These are phyloP conservation scores for Gymnocephalus cernua DNA, from an alignment of 2,113 vertebrate species.

Conservation along the genomic window DNA sequence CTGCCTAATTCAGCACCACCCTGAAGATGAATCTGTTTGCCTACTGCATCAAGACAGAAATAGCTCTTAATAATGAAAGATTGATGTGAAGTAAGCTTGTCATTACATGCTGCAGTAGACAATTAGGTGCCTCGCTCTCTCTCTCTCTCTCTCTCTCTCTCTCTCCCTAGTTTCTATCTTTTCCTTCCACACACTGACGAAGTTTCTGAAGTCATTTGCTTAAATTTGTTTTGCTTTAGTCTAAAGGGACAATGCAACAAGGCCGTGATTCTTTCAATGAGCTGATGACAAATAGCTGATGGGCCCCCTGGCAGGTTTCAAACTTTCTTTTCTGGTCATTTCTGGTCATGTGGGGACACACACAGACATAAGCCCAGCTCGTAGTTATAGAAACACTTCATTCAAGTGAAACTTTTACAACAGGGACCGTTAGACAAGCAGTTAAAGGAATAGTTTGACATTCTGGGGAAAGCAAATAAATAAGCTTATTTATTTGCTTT, in stretches of 20 bases:
- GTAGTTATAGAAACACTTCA: conserved; percentile 10
- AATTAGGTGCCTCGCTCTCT: conserved; percentile 82
- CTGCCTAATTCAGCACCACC: conserved; percentile 46
- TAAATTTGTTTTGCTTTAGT: conserved; percentile 41
- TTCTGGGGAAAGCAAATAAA: background rate
- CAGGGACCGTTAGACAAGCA: background rate
- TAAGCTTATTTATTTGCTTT: background rate
- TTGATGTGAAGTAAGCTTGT: conserved; percentile 85
- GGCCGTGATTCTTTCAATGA: conserved; percentile 22
- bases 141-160: conserved; percentile 43
- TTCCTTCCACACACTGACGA: conserved; percentile 31
- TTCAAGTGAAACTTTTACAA: conserved; percentile 13
- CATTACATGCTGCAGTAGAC: conserved; percentile 86
- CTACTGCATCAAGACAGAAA: conserved; percentile 77
- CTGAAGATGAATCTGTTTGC: conserved; percentile 57
- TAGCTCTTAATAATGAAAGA: conserved; percentile 87
- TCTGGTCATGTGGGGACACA: conserved; percentile 38
- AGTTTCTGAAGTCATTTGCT: conserved; percentile 46
- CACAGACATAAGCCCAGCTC: conserved; percentile 14
- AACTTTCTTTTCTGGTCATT: conserved; percentile 24
- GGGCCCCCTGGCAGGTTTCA: conserved; percentile 34
- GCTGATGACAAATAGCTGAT: conserved; percentile 44
- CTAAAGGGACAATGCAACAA: conserved; percentile 39
- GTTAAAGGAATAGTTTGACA: background rate
- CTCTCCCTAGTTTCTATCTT: conserved; percentile 3